phyloP scores from a whole-genome alignment of 2,888 invertebrate genomes.

The Watsonalla binaria region DNA sequence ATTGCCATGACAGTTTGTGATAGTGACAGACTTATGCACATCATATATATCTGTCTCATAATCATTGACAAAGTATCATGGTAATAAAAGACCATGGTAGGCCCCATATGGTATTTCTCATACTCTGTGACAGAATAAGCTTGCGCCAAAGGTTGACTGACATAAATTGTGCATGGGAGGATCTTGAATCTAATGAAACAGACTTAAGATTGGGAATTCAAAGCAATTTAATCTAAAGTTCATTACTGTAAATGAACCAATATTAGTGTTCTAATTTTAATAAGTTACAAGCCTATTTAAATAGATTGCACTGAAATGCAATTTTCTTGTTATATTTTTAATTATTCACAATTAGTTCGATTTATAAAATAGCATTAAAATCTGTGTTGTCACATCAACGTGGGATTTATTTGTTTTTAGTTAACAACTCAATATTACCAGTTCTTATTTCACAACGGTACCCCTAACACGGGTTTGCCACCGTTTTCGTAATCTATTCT shows the following conservation, averaged over 20 bases:
- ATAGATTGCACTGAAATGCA: too few species aligned
- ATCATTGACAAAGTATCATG: too few species aligned
- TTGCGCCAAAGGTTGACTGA: neutral
- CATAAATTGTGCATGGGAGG: neutral
- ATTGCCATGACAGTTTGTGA: neutral
- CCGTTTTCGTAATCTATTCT: too few species aligned
- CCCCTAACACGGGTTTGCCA: too few species aligned
- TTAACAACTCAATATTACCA: constrained; percentile 27
- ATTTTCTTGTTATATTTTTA: too few species aligned
- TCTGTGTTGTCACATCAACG: constrained; percentile 13
- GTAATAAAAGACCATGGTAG: too few species aligned
- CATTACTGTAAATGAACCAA: neutral
- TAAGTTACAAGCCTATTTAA: too few species aligned
- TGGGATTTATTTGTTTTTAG: constrained; percentile 16
- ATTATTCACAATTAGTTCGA: neutral
- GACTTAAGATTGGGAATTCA: neutral
- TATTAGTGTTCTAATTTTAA: too few species aligned
- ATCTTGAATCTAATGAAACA: neutral
- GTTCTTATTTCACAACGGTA: constrained; percentile 19
- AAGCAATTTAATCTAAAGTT: neutral
- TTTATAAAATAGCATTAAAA: neutral
- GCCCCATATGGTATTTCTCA: too few species aligned
- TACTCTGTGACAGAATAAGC: neutral
- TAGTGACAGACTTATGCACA: too few species aligned
- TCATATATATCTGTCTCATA: too few species aligned